Base-by-base conservation (phyloP, 2,888 invertebrate species). In the Bombylius major region DNA sequence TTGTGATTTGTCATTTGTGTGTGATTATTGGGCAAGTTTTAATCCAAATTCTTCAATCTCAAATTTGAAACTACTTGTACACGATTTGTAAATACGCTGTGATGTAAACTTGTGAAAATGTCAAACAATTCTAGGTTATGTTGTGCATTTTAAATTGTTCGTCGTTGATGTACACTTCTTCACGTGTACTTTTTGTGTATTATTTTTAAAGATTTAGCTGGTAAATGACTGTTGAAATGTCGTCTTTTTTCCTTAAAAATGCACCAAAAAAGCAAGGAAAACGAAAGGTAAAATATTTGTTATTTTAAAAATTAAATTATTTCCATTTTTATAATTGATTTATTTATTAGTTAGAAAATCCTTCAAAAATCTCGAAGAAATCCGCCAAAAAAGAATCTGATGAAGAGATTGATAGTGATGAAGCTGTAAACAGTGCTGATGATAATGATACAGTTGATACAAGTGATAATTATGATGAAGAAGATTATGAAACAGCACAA, bases 401-500 rank as follows among this genome's bases (percentile, higher is more conserved):
- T 60, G 83, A 84, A 68, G 80, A 83, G 58, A 82, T 81, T 1
- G 82, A 79, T 57, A 83, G 83, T 65, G 83, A 84, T 64, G 83
- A 83, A 65, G 75, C 79, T n/a, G 76, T 75, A 59, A 77, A 78
- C 63, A 79, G 78, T 61, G 78, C 78, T 7, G 72, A 77, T 51
- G 79, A 65, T 69, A 75, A 57, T 4, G 60, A 60, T 7, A 12
- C 39, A 5, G 59, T 54, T 5, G 62, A 57, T n/a, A 47, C 54
- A 9, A 45, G 52, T 49, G 56, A 54, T 0, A 56, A 62, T 7
- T 57, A 66, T 45, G 60, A 61, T 54, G 66, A 69, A 14, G 72
- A 70, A 54, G 75, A 73, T 56, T 76, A 73, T 56, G 89, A 93
- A 72, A 93, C 91, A 1, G 84, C 87, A 0, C 93, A 95, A 70